Base-by-base conservation (phyloP, 2,888 invertebrate species). In the Chymomyza procnemis region DNA sequence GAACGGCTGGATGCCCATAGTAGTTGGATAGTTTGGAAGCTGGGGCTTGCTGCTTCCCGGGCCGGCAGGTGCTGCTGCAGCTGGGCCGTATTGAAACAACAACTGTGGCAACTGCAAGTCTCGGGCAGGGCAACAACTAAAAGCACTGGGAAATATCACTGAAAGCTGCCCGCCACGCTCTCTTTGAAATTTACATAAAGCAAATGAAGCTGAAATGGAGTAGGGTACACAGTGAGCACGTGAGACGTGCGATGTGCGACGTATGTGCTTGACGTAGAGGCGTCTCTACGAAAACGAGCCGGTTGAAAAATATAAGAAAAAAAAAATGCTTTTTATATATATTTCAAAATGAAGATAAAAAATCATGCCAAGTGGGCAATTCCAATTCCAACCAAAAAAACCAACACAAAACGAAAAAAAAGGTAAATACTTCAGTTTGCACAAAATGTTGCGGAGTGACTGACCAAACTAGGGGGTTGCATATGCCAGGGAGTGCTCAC, bases 381-480 rank as follows among this genome's bases (percentile, higher is more conserved):
- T 50, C n/a, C 50, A 50, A 8, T 5, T 26, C 5, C 26, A 19
- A 9, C 16, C 47, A 1, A 50, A 8, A 18, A 73, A 69, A 76
- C 80, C 78, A 72, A 78, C 71, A 76, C 69, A 78, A 73, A 76
- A 70, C 69, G 85, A 78, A 73, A 76, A 70, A 78, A 73, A 76
- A 70, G 70, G 85, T 84, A 79, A 84, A 81, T 84, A 84, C 82
- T 84, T 79, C 78, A 80, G 81, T 80, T 81, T 84, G 71, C 69
- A 61, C 82, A 84, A 84, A 81, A 79, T 81, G 78, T 78, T 78
- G 64, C 55, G 54, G 54, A 54, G 6, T 54, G 54, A 14, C 16
- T 18, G 18, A 50, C 48, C 18, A 16, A 18, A 6, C 16, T 18
- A 18, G 16, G 48, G 48, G 14, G n/a, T 34, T 30, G 41, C 30